Conservation (phyloP, 1,140 invertebrate genomes). For the Sycophila sp. region DNA sequence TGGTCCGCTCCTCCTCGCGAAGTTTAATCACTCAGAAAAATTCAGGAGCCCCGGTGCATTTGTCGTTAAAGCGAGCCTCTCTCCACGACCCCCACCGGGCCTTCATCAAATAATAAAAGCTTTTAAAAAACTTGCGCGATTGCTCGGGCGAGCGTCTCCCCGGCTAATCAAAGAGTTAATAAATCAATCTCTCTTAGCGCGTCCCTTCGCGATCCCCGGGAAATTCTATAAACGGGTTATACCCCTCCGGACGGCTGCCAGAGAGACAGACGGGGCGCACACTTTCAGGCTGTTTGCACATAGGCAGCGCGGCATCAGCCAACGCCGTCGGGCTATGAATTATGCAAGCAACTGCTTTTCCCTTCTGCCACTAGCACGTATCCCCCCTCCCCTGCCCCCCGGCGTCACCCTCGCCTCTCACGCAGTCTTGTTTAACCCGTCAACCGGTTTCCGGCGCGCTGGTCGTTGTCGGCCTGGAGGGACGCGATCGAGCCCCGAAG, state of each 20-base stretch:
- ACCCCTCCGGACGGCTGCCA: background rate
- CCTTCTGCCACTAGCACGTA: background rate
- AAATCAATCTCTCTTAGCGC: constrained; percentile 30
- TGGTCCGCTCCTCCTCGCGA: too few species aligned
- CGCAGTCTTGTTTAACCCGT: constrained; percentile 22
- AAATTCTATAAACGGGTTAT: constrained; percentile 35
- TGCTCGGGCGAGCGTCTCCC: background rate
- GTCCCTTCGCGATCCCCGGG: background rate
- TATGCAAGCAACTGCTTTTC: constrained; percentile 26
- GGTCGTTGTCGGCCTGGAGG: constrained; percentile 2
- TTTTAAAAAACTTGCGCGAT: background rate
- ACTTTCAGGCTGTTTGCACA: constrained; percentile 17
- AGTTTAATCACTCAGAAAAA: too few species aligned
- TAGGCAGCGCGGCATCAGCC: background rate
- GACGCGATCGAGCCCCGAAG: constrained; percentile 6
- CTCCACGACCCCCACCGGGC: too few species aligned
- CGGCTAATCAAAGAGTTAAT: constrained; percentile 32
- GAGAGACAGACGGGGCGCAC: background rate
- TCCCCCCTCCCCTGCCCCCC: too few species aligned
- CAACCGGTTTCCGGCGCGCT: constrained; percentile 25
- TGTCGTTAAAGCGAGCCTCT: too few species aligned
- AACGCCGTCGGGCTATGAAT: constrained; percentile 21
- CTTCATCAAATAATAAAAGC: too few species aligned
- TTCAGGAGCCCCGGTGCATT: too few species aligned
- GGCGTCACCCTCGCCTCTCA: background rate